Evolutionary conservation across 2,888 invertebrate species (phyloP).

Genomic region (Gibbula magus): DNA sequence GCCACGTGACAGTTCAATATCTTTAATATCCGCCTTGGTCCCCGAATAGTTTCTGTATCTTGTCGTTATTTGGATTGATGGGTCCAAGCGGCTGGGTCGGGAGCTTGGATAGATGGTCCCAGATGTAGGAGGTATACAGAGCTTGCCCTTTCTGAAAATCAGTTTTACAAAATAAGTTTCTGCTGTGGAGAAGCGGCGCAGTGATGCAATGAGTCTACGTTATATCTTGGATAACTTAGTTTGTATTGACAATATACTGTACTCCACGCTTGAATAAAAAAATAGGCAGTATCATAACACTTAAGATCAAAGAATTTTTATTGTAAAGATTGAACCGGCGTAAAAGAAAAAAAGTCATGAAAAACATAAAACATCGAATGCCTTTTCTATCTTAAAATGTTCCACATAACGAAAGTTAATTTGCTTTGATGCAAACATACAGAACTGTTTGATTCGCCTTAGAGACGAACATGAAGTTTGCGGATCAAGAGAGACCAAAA

Average conservation of each 20-base stretch:
- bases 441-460: background rate
- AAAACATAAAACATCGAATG: too few relatives aligned
- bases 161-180: background rate
- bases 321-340: too few relatives aligned
- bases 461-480: background rate
- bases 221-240: too few relatives aligned
- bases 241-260: too few relatives aligned
- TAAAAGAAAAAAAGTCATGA: too few relatives aligned
- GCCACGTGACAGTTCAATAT: slow-evolving; percentile 51
- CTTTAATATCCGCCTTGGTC: slow-evolving; percentile 76
- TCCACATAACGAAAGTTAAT: too few relatives aligned
- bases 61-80: slow-evolving; percentile 74
- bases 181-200: too few relatives aligned
- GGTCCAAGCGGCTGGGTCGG: slow-evolving; percentile 74
- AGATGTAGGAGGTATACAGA: slow-evolving; percentile 55
- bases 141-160: slow-evolving; percentile 61
- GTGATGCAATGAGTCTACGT: background rate
- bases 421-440: background rate
- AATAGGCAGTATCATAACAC: too few relatives aligned
- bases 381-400: too few relatives aligned
- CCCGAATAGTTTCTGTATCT: slow-evolving; percentile 74
- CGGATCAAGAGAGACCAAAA: background rate
- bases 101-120: slow-evolving; percentile 62
- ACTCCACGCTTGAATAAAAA: too few relatives aligned
- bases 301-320: too few relatives aligned